These are phyloP conservation scores for Epinotia ramella DNA, from an alignment of 2,888 invertebrate species.

Conservation along the genomic window DNA sequence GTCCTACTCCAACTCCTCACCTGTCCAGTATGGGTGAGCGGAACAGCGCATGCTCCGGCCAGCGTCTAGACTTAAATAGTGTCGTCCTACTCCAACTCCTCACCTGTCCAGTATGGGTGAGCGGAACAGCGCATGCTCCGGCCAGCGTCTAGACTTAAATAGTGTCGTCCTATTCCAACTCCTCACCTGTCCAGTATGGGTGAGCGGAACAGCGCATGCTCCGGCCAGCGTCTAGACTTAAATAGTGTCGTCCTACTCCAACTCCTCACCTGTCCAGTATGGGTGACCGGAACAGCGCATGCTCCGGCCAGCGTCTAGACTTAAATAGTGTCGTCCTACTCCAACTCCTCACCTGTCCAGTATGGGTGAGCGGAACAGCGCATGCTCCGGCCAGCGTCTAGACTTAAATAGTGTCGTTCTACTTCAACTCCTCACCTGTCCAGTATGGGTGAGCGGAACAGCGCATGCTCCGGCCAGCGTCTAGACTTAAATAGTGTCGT, in stretches of 20 bases:
- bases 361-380: conserved; percentile 70
- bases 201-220: conserved; percentile 71
- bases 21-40: conserved; percentile 68
- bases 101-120: conserved; percentile 71
- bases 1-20: conserved; percentile 51
- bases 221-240: conserved; percentile 70
- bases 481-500: not conserved
- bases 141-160: conserved; percentile 57
- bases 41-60: conserved; percentile 71
- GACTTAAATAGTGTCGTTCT: no score
- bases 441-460: conserved; percentile 68
- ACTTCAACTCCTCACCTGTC: conserved; percentile 60
- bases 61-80: conserved; percentile 54
- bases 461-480: conserved; percentile 60
- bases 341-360: conserved; percentile 62
- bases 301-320: conserved; percentile 44
- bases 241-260: no score
- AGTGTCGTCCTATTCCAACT: conserved; percentile 11
- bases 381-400: conserved; percentile 53
- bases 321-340: not conserved
- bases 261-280: conserved; percentile 65
- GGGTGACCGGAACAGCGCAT: conserved; percentile 71
- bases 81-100: conserved; percentile 10
- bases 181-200: conserved; percentile 68
- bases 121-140: conserved; percentile 70